Base-by-base conservation (phyloP, 37 sponge, comb jelly and placozoan genomes). In the Halichondria panicea region DNA sequence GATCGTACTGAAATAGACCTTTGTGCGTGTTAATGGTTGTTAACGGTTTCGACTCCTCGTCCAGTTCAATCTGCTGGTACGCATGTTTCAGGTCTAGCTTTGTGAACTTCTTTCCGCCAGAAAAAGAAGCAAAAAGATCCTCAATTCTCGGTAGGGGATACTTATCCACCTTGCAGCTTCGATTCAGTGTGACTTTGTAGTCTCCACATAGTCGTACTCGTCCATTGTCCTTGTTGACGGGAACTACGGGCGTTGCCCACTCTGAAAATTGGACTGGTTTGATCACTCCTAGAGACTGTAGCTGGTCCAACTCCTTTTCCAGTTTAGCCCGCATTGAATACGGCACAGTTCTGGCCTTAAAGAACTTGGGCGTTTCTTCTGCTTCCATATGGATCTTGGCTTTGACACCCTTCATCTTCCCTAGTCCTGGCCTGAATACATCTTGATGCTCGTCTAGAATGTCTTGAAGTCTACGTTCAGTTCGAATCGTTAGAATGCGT, bases 181-280 rank as follows among this genome's bases (percentile, higher is more conserved):
- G n/a, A n/a, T n/a, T n/a, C n/a, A n/a, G n/a, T n/a, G n/a, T n/a
- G n/a, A n/a, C n/a, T n/a, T n/a, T 54, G 11, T 7, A 42, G 33
- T 18, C 56, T 13, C 58, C 28, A 57, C 75, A 31, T 43, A 57
- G 11, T 34, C 80, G 45, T 0, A 73, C 39, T 21, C 38, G 35
- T 13, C 75, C 70, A 63, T 86, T 75, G 15, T 43, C 60, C 50
- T 86, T 86, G 13, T 68, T 57, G 21, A 79, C 87, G 8, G 75
- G 55, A 4, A 86, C 80, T 66, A 86, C 55, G 4, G 87, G 80
- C 21, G 87, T 57, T 28, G 80, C 80, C 87, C 80, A 86, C 62
- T 86, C 80, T 30, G 72, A 70, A 63, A 72, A 66, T 2, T 60
- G 60, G 1, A 71, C 66, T 28, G 3, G 28, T 27, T 70, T 56